These are phyloP conservation scores for Porites cylindrica DNA, from an alignment of 92 coral and sea anemone genomes.

Conservation along the genomic window DNA sequence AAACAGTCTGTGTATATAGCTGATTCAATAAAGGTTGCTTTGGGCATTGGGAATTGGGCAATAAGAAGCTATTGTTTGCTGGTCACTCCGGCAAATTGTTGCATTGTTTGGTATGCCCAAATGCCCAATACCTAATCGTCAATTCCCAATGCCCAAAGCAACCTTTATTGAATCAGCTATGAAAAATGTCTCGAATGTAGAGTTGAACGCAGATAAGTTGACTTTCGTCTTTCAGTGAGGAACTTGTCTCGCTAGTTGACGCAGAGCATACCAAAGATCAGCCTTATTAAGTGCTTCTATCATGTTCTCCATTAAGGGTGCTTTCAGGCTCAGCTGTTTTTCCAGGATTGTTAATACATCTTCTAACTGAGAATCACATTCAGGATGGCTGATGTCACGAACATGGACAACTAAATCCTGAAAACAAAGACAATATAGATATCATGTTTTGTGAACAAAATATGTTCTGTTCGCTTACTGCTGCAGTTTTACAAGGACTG, in stretches of 20 bases:
- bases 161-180: no score
- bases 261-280: conserved; percentile 84
- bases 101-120: no score
- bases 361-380: conserved; percentile 84
- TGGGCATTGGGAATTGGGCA: no score
- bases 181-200: no score
- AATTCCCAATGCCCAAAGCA: no score
- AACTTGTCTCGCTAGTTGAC: not conserved
- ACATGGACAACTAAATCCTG: conserved; percentile 97
- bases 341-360: conserved; percentile 88
- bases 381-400: conserved; percentile 94
- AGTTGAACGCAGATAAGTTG: no score
- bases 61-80: no score
- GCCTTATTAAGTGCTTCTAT: conserved; percentile 88
- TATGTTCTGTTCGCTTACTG: not conserved
- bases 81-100: no score
- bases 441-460: not conserved
- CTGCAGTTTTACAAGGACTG: not conserved
- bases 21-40: no score
- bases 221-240: no score
- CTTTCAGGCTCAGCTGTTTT: conserved; percentile 79
- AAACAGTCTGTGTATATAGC: no score
- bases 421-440: not conserved
- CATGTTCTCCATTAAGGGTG: conserved; percentile 82
- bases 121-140: no score